Evolutionary conservation across 2,113 vertebrate species (phyloP), one percentile per base, ranked within the genome.

Genomic region (Neotoma lepida): DNA sequence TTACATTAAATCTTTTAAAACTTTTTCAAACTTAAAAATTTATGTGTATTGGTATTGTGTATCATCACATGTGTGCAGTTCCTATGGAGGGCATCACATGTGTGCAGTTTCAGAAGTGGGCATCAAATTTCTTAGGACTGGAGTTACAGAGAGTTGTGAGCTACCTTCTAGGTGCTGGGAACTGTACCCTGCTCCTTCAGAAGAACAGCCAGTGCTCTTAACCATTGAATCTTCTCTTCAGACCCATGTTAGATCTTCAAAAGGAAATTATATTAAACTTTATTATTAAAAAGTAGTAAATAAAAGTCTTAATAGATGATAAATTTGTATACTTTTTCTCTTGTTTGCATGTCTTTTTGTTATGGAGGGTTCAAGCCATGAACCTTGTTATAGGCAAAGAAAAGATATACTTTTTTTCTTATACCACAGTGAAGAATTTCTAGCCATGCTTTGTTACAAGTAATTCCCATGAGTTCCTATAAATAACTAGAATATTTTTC

Each of bases 401-500:
- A 94, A 88, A 91, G 15, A 24, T 80, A 15, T 44, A 54, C 28
- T 44, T 81, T 87, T 9, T 66, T 39, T 51, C 58, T 76, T 66
- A 49, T 9, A 56, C 46, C 18, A 26, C n/a, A 73, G 24, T 44
- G 66, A 97, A 94, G 13, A 89, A 68, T 91, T 86, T 63, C 68
- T n/a, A 89, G 33, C 41, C 20, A 82, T 82, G 17, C 35, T 73
- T 91, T n/a, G 13, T 30, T 86, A 6, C 81, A 81, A 76, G 63
- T 89, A 95, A 81, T 97, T 89, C 22, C 49, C 28, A 64, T 26
- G 44, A 30, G 61, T 94, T 94, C 63, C 78, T 94, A 93, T 49
- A 95, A 96, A 88, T 70, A 61, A 88, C 84, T n/a, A 70, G 94
- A 90, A 80, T 74, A 86, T 89, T 86, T 86, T 95, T 78, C 41